Base-by-base conservation (phyloP, 2,113 vertebrate genomes). In the Australoheros scitulus region DNA sequence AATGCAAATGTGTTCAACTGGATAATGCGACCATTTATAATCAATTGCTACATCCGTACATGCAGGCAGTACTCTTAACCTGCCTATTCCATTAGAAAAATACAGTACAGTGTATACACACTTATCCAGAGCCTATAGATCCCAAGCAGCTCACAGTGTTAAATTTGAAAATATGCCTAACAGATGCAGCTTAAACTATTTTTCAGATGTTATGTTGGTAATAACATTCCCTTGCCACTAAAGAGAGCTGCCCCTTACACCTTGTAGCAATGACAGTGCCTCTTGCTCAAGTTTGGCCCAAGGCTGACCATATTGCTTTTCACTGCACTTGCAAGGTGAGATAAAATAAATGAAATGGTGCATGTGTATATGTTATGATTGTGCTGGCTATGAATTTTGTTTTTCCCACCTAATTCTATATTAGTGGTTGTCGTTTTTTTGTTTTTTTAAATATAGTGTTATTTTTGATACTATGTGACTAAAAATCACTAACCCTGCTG, bases 1-100 rank as follows among this genome's bases (percentile, higher is more conserved):
- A 85, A 94, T 82, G 58, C 81, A 89, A 88, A 89, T 88, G 64
- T 65, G 64, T 65, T 65, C 10, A 4, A 47, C 61, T 74, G 63
- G 29, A 83, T 75, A 47, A 80, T 81, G 78, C 17, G 36, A 80
- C 64, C 24, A 61, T 65, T 81, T 88, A 18, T 75, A 80, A 86
- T 87, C 34, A 82, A 26, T 41, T 65, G 81, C 32, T 86, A 11
- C 43, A 75, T 68, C 24, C 87, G 3, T 61, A 11, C 47, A 81
- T 14, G 20, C 7, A 55, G 29, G 14, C 58, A 56, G 36, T 13
- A 14, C 3, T 83, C 52, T 61, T 38, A 5, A 34, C 6, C 47
- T 72, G 47, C 43, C 52, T 5, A 1, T n/a, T 5, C 29, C 47
- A 55, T 72, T 72, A 34, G 61, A 17, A 41, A 11, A 60, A 0